phyloP scores from a whole-genome alignment of 2,113 vertebrate genomes.

The Poeciliopsis retropinna region DNA sequence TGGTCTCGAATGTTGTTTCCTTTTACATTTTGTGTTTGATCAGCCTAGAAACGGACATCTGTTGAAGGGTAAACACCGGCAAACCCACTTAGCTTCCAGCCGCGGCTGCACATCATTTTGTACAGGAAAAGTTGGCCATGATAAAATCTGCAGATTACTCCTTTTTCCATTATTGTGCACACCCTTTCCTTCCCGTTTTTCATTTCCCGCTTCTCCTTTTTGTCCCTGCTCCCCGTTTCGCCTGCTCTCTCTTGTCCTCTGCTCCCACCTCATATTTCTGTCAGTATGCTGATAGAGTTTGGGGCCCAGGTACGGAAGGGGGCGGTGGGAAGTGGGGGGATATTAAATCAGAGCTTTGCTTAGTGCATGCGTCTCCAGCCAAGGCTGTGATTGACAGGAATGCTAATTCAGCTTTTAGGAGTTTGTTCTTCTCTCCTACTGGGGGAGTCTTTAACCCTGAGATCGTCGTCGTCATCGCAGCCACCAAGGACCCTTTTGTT shows the following conservation, averaged over 20 bases:
- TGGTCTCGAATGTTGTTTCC: constrained; percentile 6
- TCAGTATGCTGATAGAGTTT: constrained; percentile 67
- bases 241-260: constrained; percentile 9
- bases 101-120: constrained; percentile 24
- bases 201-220: constrained; percentile 51
- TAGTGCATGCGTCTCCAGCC: constrained; percentile 40
- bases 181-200: constrained; percentile 60
- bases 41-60: constrained; percentile 17
- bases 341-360: constrained; percentile 65
- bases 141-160: constrained; percentile 64
- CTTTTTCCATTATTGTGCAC: constrained; percentile 56
- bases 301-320: constrained; percentile 62
- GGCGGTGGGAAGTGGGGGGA: constrained; percentile 55
- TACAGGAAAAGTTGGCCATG: constrained; percentile 53
- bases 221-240: constrained; percentile 46
- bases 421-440: constrained; percentile 63
- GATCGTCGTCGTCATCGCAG: constrained; percentile 38
- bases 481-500: constrained; percentile 61
- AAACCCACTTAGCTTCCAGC: constrained; percentile 31
- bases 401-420: constrained; percentile 76
- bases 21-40: constrained; percentile 11
- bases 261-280: constrained; percentile 53
- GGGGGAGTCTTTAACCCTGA: constrained; percentile 66
- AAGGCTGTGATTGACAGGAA: constrained; percentile 72
- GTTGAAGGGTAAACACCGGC: constrained; percentile 1